Evolutionary conservation across 2,113 vertebrate species (phyloP).

Genomic region (Zosterops borbonicus): DNA sequence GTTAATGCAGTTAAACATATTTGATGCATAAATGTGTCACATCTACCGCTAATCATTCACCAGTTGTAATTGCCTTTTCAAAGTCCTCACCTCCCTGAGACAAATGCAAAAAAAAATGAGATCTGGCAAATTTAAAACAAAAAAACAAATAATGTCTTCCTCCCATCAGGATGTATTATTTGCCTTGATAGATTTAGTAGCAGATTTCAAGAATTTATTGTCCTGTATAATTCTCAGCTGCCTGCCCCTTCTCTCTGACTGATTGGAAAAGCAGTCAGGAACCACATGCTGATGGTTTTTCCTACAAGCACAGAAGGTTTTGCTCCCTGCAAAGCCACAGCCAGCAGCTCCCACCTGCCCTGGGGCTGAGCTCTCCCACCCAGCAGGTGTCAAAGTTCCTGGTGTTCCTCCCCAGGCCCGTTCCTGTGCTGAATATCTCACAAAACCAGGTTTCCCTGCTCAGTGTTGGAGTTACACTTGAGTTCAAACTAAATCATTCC

Average conservation of each 20-base stretch:
- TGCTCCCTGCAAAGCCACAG: background rate
- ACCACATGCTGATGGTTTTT: background rate
- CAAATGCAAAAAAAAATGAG: background rate
- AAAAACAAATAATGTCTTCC: conserved; percentile 36
- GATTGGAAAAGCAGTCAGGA: background rate
- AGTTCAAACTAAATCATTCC: background rate
- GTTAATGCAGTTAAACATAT: conserved; percentile 70
- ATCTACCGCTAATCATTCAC: conserved; percentile 62
- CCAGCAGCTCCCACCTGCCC: background rate
- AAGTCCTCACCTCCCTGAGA: conserved; percentile 42
- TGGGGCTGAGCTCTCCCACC: background rate
- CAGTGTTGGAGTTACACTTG: background rate
- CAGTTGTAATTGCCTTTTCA: conserved; percentile 65
- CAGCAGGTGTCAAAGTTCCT: background rate
- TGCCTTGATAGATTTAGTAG: conserved; percentile 59
- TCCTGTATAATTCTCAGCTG: background rate
- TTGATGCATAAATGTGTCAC: conserved; percentile 67
- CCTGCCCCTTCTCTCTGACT: background rate
- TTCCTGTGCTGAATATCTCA: background rate
- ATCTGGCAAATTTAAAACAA: conserved; percentile 38
- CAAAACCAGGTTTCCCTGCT: background rate
- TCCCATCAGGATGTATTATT: conserved; percentile 21
- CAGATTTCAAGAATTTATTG: conserved; percentile 30
- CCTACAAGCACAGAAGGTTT: background rate
- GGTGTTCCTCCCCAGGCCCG: background rate